Conservation (phyloP, 2,797 vertebrate species). For the Cynodonichthys magdalenae region DNA sequence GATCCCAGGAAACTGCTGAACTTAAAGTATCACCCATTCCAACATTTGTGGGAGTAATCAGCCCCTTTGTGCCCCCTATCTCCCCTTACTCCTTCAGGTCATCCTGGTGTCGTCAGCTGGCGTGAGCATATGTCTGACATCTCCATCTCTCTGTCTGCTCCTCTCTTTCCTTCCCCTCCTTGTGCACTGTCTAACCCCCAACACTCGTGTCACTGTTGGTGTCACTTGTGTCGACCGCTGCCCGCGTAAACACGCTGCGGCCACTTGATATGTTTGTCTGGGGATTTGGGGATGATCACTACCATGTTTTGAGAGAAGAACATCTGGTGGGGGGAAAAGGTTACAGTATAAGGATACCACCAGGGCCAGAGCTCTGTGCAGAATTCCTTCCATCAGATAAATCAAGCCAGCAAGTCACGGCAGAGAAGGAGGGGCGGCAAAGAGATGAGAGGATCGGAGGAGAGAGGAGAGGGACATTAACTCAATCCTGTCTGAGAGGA, state of each 20-base stretch:
- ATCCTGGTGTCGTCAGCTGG: slow-evolving; percentile 72
- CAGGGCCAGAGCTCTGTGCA: slow-evolving; percentile 77
- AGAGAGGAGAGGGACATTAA: slow-evolving; percentile 70
- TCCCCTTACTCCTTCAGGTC: slow-evolving; percentile 68
- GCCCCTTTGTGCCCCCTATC: slow-evolving; percentile 54
- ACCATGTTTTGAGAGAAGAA: slow-evolving; percentile 83
- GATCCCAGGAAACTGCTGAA: slow-evolving; percentile 58
- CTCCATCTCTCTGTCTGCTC: slow-evolving; percentile 44
- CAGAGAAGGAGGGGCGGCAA: slow-evolving; percentile 62
- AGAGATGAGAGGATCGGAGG: slow-evolving; percentile 47
- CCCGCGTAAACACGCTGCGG: slow-evolving; percentile 76
- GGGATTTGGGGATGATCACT: slow-evolving; percentile 83
- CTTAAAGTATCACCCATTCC: slow-evolving; percentile 63
- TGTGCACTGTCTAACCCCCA: slow-evolving; percentile 19
- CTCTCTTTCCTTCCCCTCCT: slow-evolving; percentile 25
- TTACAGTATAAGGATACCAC: slow-evolving; percentile 83
- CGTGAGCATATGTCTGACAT: slow-evolving; percentile 73
- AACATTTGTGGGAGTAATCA: slow-evolving; percentile 73
- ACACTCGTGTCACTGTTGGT: slow-evolving; percentile 55
- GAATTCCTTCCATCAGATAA: slow-evolving; percentile 89
- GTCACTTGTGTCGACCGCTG: slow-evolving; percentile 72
- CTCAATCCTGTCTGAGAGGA: slow-evolving; percentile 77
- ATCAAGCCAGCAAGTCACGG: slow-evolving; percentile 83
- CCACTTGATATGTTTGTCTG: slow-evolving; percentile 84
- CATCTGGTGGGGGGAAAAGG: slow-evolving; percentile 87